phyloP scores from a whole-genome alignment of 2,888 invertebrate species.

The Willowsia nigromaculata region DNA sequence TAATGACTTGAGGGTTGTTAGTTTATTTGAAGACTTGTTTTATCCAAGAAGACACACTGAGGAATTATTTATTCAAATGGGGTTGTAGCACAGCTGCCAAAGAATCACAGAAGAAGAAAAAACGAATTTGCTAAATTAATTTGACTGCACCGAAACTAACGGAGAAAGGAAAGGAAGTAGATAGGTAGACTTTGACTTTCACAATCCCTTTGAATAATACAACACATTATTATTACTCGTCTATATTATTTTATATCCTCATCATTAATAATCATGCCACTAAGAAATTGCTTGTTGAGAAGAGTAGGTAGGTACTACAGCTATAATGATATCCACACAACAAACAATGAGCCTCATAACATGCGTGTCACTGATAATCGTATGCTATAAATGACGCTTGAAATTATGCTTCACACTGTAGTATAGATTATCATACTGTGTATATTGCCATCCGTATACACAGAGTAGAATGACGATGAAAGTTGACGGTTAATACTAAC shows the following conservation, averaged over 20 bases:
- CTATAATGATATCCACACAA: neutral
- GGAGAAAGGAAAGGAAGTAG: neutral
- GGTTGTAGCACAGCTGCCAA: neutral
- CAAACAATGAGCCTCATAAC: neutral
- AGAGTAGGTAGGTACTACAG: neutral
- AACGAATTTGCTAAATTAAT: neutral
- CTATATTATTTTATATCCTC: conserved; percentile 1
- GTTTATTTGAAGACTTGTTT: neutral
- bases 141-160: neutral
- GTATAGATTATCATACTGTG: conserved; percentile 14
- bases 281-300: neutral
- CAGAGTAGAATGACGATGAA: conserved; percentile 19
- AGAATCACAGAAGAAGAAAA: neutral
- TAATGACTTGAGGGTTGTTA: too few relatives aligned
- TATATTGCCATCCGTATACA: neutral
- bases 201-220: neutral
- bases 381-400: conserved; percentile 58
- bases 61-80: neutral
- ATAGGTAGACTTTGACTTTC: neutral
- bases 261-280: neutral
- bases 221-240: neutral
- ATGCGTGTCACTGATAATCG: conserved; percentile 64
- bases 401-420: conserved; percentile 43
- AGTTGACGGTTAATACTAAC: conserved; percentile 26
- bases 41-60: neutral